Base-by-base conservation (phyloP, 2,113 vertebrate genomes). In the Platysteira castanea region DNA sequence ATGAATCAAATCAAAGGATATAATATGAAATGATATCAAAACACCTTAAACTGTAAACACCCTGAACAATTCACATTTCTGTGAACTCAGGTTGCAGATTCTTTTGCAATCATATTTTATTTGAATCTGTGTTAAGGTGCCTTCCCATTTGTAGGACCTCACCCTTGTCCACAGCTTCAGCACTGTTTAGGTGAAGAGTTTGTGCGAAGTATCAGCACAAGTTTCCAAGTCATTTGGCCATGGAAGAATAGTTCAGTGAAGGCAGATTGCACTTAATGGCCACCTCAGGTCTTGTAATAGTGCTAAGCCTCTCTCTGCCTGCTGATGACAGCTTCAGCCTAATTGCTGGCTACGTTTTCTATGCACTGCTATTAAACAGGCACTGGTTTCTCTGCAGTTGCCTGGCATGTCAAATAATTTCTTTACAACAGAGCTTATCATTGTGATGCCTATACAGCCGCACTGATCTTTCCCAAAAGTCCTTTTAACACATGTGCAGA, bases 381-480 rank as follows among this genome's bases (percentile, higher is more conserved):
- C 39, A 5, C 89, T 85, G 71, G 52, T 85, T 97, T 97, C 95
- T 95, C 79, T 89, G 95, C 94, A 93, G 93, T 96, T 97, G 94
- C 94, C 91, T 98, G 94, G 84, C 94, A 96, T 87, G 89, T 93
- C 91, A 96, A 97, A 96, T 97, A 5, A 69, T 90, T 97, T 96
- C 89, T 97, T 97, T 93, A 84, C n/a, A 94, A 96, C 91, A 94
- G 93, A 98, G 97, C 91, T 97, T 95, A 96, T 97, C 90, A 97
- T 97, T 98, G 97, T 98, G 91, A 95, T 0, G 15, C 76, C 61
- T 47, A 23, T 33, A 77, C 44, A 96, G 86, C 84, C 83, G 47
- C 65, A 71, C 82, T 84, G 96, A 94, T 96, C 93, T 91, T 96
- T 97, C 93, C 95, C 94, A 79, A 97, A 98, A 95, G 85, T 94